Percentiles rank a stretch among this genome's conserved stretches.
These are phyloP conservation scores for Ptilonorhynchus violaceus DNA, from an alignment of 2,113 vertebrate species.

Conservation along the genomic window DNA sequence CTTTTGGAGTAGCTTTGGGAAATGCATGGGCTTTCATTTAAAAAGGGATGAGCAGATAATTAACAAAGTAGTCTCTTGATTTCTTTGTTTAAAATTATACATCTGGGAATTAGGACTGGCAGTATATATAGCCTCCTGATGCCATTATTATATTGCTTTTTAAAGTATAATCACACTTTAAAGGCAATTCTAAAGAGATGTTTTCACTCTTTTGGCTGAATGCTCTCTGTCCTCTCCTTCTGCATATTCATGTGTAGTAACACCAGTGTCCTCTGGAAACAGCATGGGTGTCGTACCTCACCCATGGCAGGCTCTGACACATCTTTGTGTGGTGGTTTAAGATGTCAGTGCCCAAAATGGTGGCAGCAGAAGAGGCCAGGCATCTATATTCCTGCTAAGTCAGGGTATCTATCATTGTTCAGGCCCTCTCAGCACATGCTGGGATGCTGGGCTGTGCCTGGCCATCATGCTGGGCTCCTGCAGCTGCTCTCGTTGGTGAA, in stretches of 20 bases:
- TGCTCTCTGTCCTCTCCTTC: neutral
- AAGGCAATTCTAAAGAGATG: neutral
- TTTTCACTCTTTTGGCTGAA: neutral
- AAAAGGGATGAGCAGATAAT: neutral
- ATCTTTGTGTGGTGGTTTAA: neutral
- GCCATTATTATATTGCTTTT: neutral
- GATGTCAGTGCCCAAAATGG: neutral
- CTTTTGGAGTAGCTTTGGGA: neutral
- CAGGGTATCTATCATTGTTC: neutral
- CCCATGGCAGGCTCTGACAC: neutral
- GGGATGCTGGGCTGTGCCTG: neutral
- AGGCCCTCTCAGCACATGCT: accelerated
- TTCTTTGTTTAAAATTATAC: neutral
- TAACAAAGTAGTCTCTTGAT: neutral
- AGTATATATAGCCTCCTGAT: neutral
- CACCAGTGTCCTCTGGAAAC: neutral
- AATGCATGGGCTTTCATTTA: neutral
- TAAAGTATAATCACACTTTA: neutral
- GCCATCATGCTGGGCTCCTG: neutral
- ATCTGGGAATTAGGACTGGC: neutral
- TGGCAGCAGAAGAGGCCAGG: neutral
- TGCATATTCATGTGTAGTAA: neutral
- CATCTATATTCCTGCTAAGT: neutral
- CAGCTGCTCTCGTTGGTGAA: neutral
- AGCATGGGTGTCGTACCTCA: neutral